Evolutionary conservation across 2,797 vertebrate genomes (phyloP), one percentile per base, ranked within the genome.

Genomic region (Semotilus atromaculatus): DNA sequence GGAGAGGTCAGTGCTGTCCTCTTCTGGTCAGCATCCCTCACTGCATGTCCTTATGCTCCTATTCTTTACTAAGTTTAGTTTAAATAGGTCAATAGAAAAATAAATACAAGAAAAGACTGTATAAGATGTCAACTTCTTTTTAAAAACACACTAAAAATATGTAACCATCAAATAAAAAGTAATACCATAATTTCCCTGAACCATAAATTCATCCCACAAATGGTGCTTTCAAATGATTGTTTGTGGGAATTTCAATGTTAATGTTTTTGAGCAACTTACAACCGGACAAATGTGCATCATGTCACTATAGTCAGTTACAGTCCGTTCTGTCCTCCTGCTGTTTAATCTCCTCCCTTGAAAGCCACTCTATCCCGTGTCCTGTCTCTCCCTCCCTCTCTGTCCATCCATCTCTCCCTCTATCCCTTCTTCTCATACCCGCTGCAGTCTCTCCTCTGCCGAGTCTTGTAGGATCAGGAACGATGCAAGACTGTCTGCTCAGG

Each of bases 401-500:
- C 26, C 67, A 60, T 81, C 51, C 48, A 45, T 67, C 58, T 51
- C 67, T 40, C 53, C 38, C 70, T 31, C 79, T 60, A 11, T 72
- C 40, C 43, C 9, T 62, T 58, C 66, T 31, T 48, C 36, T 62
- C 58, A 53, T 26, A 62, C 11, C 19, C 2, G 34, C 74, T 60
- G 74, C 75, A 79, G 71, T 62, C 31, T 71, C 19, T 67, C 62
- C 53, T 74, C 38, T 16, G 14, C 29, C 19, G 3, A 7, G 26
- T 29, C n/a, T n/a, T 53, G 18, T 19, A 45, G 16, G 31, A 1
- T 55, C 26, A 45, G 51, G 66, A 48, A 71, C 3, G 38, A 84
- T 84, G 82, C 26, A 84, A 34, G 82, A 78, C 82, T 84, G 64
- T 78, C 8, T 71, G 74, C 7, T 84, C 62, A 84, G 82, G 82